Evolutionary conservation across 2,113 vertebrate genomes (phyloP), one percentile per base, ranked within the genome.

Genomic region (Erythrocercus mccallii): DNA sequence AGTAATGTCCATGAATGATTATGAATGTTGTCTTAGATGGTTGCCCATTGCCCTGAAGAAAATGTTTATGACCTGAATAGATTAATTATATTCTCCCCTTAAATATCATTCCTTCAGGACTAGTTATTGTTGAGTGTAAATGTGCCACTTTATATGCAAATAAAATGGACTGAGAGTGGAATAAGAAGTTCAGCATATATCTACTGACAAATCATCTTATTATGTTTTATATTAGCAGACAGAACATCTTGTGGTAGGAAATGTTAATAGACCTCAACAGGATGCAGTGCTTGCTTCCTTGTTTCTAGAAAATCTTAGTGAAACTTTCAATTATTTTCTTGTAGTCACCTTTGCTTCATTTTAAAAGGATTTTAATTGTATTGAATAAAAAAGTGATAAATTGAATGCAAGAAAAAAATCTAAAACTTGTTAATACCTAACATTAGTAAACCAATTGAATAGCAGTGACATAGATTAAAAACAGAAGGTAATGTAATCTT

Each of bases 111-210:
- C 96, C 96, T 98, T 97, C 95, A 97, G 97, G 96, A 94, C 88
- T 96, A 95, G 96, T 98, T 97, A 98, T 95, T 98, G 94, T 97
- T 96, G 94, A 98, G 95, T 91, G 83, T 68, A 97, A 98, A 98
- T 98, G 95, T 93, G 76, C 95, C 95, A 97, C 97, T 98, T 98
- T 98, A 98, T 97, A 98, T 98, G 97, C 97, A 98, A 98, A 98
- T 98, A 97, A 96, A 98, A 95, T 92, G 62, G 51, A 79, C 81
- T 90, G 79, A 95, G 93, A 97, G 96, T 93, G 96, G 96, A 97
- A 98, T 95, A 91, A 97, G 97, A 97, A 97, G 90, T 97, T 97
- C 35, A 62, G 81, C 78, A 93, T 96, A 68, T 92, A 97, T 96
- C 96, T 97, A 96, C 97, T 95, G 88, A 96, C 88, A 97, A 96